Evolutionary conservation across 2,797 vertebrate species (phyloP), one percentile per base, ranked within the genome.

Genomic region (Lycodopsis pacificus): DNA sequence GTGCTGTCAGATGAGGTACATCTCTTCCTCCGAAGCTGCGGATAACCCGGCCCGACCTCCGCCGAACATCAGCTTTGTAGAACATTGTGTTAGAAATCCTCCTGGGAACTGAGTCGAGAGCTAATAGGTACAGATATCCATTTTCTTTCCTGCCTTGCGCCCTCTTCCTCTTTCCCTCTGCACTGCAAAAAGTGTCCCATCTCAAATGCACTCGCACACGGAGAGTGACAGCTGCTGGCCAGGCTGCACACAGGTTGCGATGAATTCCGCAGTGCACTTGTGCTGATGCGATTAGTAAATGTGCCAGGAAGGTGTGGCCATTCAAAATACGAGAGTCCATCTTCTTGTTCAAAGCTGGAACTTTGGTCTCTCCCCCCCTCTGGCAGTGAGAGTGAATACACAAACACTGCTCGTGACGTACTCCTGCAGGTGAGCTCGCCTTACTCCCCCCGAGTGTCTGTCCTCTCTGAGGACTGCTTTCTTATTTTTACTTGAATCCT

Each of bases 51-150:
- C 38, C 71, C 63, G 86, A 93, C 93, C 93, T 93, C 90, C 89
- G 90, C 22, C 87, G 89, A 94, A 88, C 92, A 93, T 93, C 92
- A 85, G 84, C 84, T 94, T 93, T 93, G 90, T 92, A 87, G 90
- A 92, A 92, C 91, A 94, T 91, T 90, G 88, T 92, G 88, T 92
- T 81, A 85, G 86, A 85, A 86, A 90, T 77, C 66, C 92, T 90
- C 90, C 66, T 27, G 87, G 91, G 92, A 93, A 82, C 78, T 54
- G 80, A 91, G 91, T 80, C 75, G 25, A 86, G 90, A 92, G 88
- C 92, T 93, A 93, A 94, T 93, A 91, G 90, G 86, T 93, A 93
- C 92, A 93, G 89, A 94, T 92, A 94, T 93, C 91, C 90, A 91
- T 95, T 94, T 93, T 93, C 84, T 88, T 78, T 76, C 76, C 80